Evolutionary conservation across 2,888 invertebrate genomes (phyloP).

Genomic region (Sabatieria punctata): DNA sequence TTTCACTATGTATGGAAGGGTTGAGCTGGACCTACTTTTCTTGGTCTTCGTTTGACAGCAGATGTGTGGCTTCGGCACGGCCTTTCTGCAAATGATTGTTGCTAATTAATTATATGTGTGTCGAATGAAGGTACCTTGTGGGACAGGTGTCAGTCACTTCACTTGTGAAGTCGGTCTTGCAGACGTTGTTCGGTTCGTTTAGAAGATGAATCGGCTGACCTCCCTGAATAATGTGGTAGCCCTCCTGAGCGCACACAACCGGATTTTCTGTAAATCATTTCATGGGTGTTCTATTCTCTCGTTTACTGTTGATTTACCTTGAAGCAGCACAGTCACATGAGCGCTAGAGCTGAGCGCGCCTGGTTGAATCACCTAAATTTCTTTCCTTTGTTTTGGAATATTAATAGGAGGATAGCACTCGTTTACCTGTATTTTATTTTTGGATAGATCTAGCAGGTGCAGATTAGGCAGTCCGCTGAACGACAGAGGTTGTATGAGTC

Average conservation of each 20-base stretch:
- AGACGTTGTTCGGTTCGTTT: conserved; percentile 25
- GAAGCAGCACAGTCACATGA: conserved; percentile 24
- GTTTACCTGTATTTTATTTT: conserved; percentile 43
- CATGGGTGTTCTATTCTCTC: not conserved
- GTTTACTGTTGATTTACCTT: conserved; percentile 14
- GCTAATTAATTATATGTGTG: too few relatives aligned
- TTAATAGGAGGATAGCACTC: not conserved
- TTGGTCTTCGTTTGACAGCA: too few relatives aligned
- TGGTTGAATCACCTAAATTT: conserved; percentile 10
- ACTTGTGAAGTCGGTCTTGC: conserved; percentile 19
- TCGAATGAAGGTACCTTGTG: conserved; percentile 10
- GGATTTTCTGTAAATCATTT: conserved; percentile 25
- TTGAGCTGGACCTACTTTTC: not conserved
- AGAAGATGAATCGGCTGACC: conserved; percentile 27
- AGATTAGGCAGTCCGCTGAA: conserved; percentile 71
- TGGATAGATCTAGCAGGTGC: conserved; percentile 68
- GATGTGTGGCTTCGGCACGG: too few relatives aligned
- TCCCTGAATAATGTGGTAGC: conserved; percentile 30
- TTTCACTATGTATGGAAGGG: not conserved
- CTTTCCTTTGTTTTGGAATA: not conserved
- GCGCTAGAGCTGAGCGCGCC: conserved; percentile 22
- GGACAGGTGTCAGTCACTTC: conserved; percentile 21
- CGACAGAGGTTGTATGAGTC: conserved; percentile 22
- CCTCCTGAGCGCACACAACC: conserved; percentile 28
- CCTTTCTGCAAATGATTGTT: too few relatives aligned